Percentiles rank a stretch among this genome's conserved stretches.
phyloP scores from a whole-genome alignment of 2,113 vertebrate species.

The Pelvicachromis taeniatus region DNA sequence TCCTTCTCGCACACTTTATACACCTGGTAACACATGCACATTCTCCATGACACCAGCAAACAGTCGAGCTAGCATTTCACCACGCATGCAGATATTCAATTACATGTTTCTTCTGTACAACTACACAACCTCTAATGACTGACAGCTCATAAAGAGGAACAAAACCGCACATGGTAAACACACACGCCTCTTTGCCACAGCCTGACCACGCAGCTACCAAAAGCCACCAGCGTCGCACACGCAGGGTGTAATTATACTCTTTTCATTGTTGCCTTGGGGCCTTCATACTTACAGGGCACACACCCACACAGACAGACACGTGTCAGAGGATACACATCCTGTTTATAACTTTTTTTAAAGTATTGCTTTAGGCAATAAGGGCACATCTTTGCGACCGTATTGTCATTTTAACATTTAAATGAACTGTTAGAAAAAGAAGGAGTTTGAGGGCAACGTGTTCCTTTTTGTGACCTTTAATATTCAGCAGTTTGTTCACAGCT shows the following conservation, averaged over 20 bases:
- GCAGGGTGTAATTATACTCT: conserved; percentile 22
- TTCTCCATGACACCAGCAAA: neutral
- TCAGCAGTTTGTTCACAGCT: neutral
- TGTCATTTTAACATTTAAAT: neutral
- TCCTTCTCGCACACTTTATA: neutral
- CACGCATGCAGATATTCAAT: neutral
- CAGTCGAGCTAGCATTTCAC: neutral
- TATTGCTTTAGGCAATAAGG: neutral
- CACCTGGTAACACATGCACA: neutral
- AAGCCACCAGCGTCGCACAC: neutral
- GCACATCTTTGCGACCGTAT: neutral
- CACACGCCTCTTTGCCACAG: conserved; percentile 1
- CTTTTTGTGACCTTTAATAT: neutral
- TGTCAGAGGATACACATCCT: neutral
- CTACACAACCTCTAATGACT: neutral
- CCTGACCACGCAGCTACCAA: conserved; percentile 16
- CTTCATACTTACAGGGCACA: neutral
- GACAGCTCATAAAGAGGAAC: neutral
- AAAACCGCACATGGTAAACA: conserved; percentile 26
- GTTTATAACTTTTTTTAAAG: neutral
- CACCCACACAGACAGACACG: neutral
- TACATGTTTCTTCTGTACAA: neutral
- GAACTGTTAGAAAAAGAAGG: neutral
- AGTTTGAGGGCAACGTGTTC: neutral
- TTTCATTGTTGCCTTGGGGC: conserved; percentile 1